phyloP scores from a whole-genome alignment of 2,888 invertebrate species.

The Hyposoter didymator region DNA sequence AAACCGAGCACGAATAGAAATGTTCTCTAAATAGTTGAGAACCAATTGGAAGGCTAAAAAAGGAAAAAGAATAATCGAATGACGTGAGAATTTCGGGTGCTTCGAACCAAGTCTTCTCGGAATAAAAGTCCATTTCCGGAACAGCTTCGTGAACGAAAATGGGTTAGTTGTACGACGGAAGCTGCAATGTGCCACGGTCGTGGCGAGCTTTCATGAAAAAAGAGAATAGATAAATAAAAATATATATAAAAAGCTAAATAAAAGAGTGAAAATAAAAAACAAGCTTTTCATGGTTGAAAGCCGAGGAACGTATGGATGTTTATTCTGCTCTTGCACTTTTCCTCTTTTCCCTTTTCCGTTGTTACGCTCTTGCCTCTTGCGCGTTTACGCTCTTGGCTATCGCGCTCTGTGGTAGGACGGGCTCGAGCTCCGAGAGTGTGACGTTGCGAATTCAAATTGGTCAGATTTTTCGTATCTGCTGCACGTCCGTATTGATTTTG shows the following conservation, averaged over 20 bases:
- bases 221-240: background rate
- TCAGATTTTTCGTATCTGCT: constrained; percentile 48
- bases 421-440: constrained; percentile 32
- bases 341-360: constrained; percentile 22
- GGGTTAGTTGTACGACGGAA: constrained; percentile 29
- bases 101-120: background rate
- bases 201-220: constrained; percentile 30
- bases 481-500: constrained; percentile 51
- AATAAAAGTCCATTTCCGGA: constrained; percentile 46
- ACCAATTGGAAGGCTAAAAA: background rate
- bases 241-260: constrained; percentile 2
- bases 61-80: constrained; percentile 9
- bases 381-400: constrained; percentile 14
- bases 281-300: constrained; percentile 12
- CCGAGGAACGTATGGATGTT: constrained; percentile 42
- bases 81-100: background rate
- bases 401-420: constrained; percentile 33
- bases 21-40: background rate
- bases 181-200: constrained; percentile 28
- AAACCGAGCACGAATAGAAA: background rate
- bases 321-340: constrained; percentile 20
- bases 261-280: constrained; percentile 6
- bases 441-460: constrained; percentile 62
- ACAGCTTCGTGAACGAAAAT: constrained; percentile 17
- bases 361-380: constrained; percentile 20